A percentile compares a stretch with the other conserved stretches of the same genome.
Conservation (phyloP, 2,888 invertebrate genomes). For the Blera fallax region DNA sequence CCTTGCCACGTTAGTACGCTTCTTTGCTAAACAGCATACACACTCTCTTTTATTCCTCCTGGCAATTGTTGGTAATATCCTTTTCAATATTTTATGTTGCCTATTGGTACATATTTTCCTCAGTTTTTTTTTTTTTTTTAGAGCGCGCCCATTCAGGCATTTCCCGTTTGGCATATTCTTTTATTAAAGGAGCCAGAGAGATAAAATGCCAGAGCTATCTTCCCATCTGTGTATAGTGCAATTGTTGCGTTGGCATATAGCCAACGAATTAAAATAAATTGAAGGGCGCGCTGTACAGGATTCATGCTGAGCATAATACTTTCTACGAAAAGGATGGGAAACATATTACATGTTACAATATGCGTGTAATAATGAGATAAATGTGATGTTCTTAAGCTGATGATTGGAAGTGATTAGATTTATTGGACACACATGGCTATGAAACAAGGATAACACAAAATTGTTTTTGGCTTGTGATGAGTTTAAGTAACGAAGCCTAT, state of each 20-base stretch:
- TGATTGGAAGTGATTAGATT: conserved; percentile 60
- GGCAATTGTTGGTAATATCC: conserved; percentile 58
- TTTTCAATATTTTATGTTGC: conserved; percentile 60
- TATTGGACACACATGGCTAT: no score
- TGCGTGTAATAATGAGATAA: conserved; percentile 69
- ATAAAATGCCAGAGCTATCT: conserved; percentile 36
- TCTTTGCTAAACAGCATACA: background rate
- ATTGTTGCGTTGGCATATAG: conserved; percentile 65
- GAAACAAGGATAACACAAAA: no score
- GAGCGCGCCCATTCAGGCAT: conserved; percentile 47
- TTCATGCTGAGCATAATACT: conserved; percentile 48
- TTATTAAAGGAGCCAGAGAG: conserved; percentile 50
- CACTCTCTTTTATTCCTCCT: conserved; percentile 13
- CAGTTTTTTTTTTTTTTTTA: conserved; percentile 8
- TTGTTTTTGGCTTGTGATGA: no score
- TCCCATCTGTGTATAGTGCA: conserved; percentile 24
- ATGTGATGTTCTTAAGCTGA: conserved; percentile 41
- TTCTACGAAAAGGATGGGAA: conserved; percentile 21
- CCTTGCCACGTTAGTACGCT: conserved; percentile 31
- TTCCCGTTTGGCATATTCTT: conserved; percentile 60
- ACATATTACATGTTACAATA: conserved; percentile 69
- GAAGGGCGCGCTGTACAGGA: conserved; percentile 51
- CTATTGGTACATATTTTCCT: conserved; percentile 36
- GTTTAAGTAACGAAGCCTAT: no score
- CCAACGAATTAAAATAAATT: conserved; percentile 73